These are phyloP conservation scores for Rachycentron canadum DNA, from an alignment of 2,797 vertebrate species.

Conservation along the genomic window DNA sequence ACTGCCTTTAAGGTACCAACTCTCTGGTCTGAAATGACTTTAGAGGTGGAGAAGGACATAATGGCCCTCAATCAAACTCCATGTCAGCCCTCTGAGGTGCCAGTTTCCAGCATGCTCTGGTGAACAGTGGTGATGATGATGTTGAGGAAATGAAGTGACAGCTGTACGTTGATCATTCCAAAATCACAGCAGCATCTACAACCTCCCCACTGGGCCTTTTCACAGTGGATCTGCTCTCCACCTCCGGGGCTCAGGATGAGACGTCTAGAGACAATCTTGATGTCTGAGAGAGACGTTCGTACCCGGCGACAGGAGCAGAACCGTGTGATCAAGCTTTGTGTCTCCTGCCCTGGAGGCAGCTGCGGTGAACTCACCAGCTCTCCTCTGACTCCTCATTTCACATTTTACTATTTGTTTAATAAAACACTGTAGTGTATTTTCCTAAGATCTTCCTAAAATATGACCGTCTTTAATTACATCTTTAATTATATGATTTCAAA, in stretches of 20 bases:
- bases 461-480: not conserved
- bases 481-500: not conserved
- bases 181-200: conserved; percentile 49
- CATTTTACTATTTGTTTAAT: not conserved
- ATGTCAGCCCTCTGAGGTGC: conserved; percentile 34
- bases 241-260: conserved; percentile 28
- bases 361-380: conserved; percentile 5
- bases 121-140: conserved; percentile 46
- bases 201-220: conserved; percentile 34
- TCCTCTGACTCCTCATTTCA: not conserved
- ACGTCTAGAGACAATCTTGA: conserved; percentile 15
- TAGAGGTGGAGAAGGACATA: not conserved
- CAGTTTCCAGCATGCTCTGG: conserved; percentile 26
- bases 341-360: conserved; percentile 13
- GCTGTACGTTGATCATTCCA: conserved; percentile 54
- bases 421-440: not conserved
- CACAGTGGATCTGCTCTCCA: conserved; percentile 40
- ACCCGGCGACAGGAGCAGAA: conserved; percentile 16
- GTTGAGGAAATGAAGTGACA: conserved; percentile 54
- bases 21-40: conserved; percentile 23
- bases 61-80: conserved; percentile 13
- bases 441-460: not conserved
- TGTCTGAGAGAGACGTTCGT: conserved; percentile 17
- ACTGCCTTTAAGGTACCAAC: not conserved
- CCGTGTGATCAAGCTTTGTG: conserved; percentile 18